phyloP scores from a whole-genome alignment of 2,888 invertebrate genomes.

The Notodromas monacha region DNA sequence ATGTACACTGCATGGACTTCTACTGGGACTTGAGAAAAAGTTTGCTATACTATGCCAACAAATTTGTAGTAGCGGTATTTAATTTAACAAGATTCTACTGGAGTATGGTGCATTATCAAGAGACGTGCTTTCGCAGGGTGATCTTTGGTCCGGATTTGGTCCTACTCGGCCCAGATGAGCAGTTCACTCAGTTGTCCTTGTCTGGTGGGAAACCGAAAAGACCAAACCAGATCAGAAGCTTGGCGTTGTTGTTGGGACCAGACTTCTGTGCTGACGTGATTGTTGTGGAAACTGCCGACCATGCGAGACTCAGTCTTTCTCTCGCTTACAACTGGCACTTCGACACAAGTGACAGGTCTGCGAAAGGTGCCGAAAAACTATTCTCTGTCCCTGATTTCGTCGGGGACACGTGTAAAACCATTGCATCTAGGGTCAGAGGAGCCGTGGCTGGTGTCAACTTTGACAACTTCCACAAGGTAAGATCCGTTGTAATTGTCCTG shows the following conservation, averaged over 20 bases:
- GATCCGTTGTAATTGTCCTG: constrained; percentile 6
- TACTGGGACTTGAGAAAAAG: too few species aligned
- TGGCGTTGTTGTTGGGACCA: constrained; percentile 19
- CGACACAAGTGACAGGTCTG: constrained; percentile 14
- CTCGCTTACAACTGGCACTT: constrained; percentile 22
- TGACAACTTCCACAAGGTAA: constrained; percentile 21
- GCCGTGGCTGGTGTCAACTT: constrained; percentile 19
- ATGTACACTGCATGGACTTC: too few species aligned
- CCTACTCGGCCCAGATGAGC: constrained; percentile 20
- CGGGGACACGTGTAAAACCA: constrained; percentile 21
- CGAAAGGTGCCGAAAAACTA: constrained; percentile 16
- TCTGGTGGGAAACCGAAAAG: constrained; percentile 21
- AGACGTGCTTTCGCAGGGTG: constrained; percentile 14
- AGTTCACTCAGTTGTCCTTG: constrained; percentile 19
- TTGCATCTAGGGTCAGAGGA: constrained; percentile 19
- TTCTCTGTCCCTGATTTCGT: constrained; percentile 21
- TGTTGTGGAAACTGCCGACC: constrained; percentile 20
- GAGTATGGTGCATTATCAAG: background rate
- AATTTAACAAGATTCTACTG: too few species aligned
- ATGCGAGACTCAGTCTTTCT: constrained; percentile 19
- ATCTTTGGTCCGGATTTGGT: constrained; percentile 21
- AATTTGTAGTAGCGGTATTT: too few species aligned
- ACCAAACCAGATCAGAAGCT: constrained; percentile 18
- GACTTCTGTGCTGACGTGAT: constrained; percentile 21
- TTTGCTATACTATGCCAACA: too few species aligned